Base-by-base conservation (phyloP, 2,888 invertebrate species). In the Beris morrisii region DNA sequence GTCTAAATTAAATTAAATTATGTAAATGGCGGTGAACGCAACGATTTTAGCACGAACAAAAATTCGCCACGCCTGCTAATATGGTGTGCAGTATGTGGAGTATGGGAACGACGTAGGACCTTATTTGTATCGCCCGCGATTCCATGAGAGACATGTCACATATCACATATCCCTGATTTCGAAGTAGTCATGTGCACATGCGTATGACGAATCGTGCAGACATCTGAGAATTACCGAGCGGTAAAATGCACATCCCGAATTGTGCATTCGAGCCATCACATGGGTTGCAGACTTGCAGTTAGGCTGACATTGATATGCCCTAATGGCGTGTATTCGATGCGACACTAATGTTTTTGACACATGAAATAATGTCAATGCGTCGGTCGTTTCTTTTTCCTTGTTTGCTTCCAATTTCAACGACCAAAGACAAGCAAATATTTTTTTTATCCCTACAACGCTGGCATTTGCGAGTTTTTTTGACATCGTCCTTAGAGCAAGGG, bases 191-290 rank as follows among this genome's bases (percentile, higher is more conserved):
- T 44, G 57, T 50, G 56, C 68, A 65, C 65, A 63, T 68, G 68
- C 65, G 68, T 68, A 57, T 68, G 65, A 65, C 68, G 68, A 68
- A 68, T 68, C 63, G 46, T 30, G 32, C 5, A 43, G 61, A 61
- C 65, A 68, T 50, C 32, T 59, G 59, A 63, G 57, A 61, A 56
- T 38, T 56, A 32, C 61, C 50, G 43, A 61, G 61, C 61, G 43
- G 52, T 50, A 38, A 52, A 52, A 61, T 61, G 52, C 52, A 50
- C 38, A 38, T 61, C 52, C 50, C 61, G 50, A 61, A 22, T 61
- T 50, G 50, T 50, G 50, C 38, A 38, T 43, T 61, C n/a, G 30
- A 22, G 6, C 50, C 58, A 48, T 61, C 52, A 12, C 48, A 52
- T 28, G 11, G 48, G 12, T 2, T 15, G 15, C 22, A 22, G 22